Evolutionary conservation across 2,113 vertebrate species (phyloP).

Genomic region (Trochalopteron elliotii): DNA sequence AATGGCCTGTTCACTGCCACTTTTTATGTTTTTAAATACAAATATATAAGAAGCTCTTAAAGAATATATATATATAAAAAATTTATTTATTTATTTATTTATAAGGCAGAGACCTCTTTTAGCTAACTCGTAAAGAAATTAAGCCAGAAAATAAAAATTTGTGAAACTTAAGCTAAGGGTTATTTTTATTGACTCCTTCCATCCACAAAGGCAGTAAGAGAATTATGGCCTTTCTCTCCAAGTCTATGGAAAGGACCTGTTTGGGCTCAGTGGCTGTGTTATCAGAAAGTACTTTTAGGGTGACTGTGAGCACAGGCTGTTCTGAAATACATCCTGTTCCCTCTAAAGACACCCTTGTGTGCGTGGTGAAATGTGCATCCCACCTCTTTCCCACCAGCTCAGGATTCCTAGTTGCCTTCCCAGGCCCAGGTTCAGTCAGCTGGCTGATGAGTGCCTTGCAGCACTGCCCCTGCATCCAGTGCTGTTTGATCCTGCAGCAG

Average conservation of each 20-base stretch:
- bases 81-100: background rate
- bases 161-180: background rate
- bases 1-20: background rate
- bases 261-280: background rate
- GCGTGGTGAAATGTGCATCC: background rate
- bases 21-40: background rate
- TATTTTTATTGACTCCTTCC: background rate
- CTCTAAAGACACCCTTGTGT: background rate
- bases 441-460: background rate
- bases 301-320: background rate
- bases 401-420: background rate
- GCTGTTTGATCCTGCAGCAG: background rate
- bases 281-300: background rate
- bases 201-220: background rate
- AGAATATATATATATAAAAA: background rate
- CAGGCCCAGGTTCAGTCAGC: background rate
- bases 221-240: background rate
- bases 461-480: background rate
- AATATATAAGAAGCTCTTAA: background rate
- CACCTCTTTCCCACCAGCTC: background rate
- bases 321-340: background rate
- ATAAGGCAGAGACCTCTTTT: background rate
- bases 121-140: background rate
- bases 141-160: background rate
- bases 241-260: background rate